These are phyloP conservation scores for Hydriomena furcata DNA, from an alignment of 2,888 invertebrate genomes.

Conservation along the genomic window DNA sequence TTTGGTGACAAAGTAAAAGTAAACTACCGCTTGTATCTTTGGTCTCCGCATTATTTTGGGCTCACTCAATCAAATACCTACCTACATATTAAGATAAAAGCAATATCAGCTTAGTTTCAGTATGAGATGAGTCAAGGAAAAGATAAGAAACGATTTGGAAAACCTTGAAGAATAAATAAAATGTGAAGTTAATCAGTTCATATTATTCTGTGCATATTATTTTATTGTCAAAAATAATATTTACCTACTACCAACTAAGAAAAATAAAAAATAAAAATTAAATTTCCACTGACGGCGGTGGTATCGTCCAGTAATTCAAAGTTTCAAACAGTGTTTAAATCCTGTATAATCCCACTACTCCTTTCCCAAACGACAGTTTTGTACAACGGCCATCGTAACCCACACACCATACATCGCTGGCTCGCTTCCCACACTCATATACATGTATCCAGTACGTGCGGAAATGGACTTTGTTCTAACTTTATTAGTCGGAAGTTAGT, in stretches of 20 bases:
- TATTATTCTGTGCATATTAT: too few species aligned
- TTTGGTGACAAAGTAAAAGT: not conserved
- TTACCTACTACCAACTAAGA: too few species aligned
- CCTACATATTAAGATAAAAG: too few species aligned
- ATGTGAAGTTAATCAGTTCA: too few species aligned
- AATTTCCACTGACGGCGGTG: constrained; percentile 1
- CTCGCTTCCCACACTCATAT: constrained; percentile 33
- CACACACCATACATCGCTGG: constrained; percentile 42
- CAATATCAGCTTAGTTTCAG: too few species aligned
- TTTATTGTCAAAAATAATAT: too few species aligned
- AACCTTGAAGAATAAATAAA: too few species aligned
- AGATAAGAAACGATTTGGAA: too few species aligned
- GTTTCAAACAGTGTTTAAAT: constrained; percentile 24
- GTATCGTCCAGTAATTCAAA: constrained; percentile 22
- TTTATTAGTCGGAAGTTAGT: constrained; percentile 57
- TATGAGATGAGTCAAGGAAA: too few species aligned
- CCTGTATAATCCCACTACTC: constrained; percentile 27
- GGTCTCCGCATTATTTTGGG: too few species aligned
- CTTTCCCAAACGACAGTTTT: constrained; percentile 35
- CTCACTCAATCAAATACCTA: too few species aligned
- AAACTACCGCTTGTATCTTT: too few species aligned
- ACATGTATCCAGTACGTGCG: constrained; percentile 48
- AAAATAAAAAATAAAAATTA: constrained; percentile 8
- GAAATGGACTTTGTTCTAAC: constrained; percentile 60
- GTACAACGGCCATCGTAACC: constrained; percentile 42